Conservation (phyloP, 2,888 invertebrate species). For the Heteropelma amictum region DNA sequence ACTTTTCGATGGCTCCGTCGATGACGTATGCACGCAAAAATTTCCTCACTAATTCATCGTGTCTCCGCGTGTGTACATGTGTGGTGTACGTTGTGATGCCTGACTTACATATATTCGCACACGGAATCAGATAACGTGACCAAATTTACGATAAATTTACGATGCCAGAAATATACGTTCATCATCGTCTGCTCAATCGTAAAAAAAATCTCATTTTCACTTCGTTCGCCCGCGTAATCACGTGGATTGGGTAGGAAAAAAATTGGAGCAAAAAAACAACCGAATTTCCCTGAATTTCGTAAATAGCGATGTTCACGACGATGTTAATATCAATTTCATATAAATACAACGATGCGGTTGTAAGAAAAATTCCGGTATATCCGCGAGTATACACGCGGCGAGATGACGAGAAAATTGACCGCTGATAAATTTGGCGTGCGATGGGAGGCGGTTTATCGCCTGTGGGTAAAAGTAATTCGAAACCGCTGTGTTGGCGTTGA, state of each 20-base stretch:
- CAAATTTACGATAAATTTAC: not conserved
- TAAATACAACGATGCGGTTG: no score
- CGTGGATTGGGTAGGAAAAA: no score
- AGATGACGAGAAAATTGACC: no score
- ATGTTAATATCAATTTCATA: no score
- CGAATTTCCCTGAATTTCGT: no score
- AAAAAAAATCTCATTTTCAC: no score
- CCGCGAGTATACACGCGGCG: not conserved
- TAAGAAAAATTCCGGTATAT: no score
- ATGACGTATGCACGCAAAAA: constrained; percentile 16
- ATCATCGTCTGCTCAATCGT: no score
- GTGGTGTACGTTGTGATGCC: not conserved
- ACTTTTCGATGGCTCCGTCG: constrained; percentile 6
- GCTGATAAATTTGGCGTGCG: not conserved
- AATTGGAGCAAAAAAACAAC: not conserved
- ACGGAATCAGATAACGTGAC: not conserved
- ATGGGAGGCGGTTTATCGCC: not conserved
- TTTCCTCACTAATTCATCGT: not conserved
- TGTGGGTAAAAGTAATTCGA: constrained; percentile 9
- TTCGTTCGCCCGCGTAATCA: no score
- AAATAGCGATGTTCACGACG: no score
- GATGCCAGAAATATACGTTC: no score
- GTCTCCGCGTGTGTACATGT: not conserved
- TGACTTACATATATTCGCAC: not conserved
- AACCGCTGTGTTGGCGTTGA: not conserved